Evolutionary conservation across 2,888 invertebrate species (phyloP).

Genomic region (Andrena hattorfiana): DNA sequence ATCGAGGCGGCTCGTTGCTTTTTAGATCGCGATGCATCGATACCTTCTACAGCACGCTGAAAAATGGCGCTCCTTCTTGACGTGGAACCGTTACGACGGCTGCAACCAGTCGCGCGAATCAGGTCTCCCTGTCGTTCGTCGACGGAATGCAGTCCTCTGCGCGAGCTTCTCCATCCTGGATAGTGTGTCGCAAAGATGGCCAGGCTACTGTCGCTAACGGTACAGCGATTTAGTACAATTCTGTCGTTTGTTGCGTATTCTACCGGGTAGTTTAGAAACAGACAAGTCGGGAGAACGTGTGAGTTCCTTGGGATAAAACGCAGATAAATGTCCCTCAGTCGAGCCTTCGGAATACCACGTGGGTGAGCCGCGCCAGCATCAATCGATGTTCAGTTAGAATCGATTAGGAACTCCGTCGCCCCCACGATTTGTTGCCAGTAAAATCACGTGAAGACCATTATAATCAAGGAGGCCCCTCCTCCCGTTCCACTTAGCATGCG

Average conservation of each 20-base stretch:
- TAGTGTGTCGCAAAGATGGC: neutral
- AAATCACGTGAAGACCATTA: conserved; percentile 28
- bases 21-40: conserved; percentile 20
- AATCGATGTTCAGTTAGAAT: neutral
- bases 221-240: neutral
- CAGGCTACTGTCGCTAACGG: conserved; percentile 3
- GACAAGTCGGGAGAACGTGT: too few species aligned
- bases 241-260: neutral
- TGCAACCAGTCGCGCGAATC: conserved; percentile 26
- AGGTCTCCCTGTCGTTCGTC: conserved; percentile 3
- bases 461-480: neutral
- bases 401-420: neutral
- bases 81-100: conserved; percentile 44
- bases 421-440: neutral
- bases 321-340: neutral
- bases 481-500: conserved; percentile 5
- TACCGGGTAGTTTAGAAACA: too few species aligned
- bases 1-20: conserved; percentile 34
- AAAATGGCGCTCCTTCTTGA: conserved; percentile 35
- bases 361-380: too few species aligned
- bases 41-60: conserved; percentile 14
- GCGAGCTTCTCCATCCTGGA: neutral
- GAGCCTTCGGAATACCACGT: too few species aligned
- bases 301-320: too few species aligned
- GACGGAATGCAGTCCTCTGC: conserved; percentile 46